These are phyloP conservation scores for Amiota communis DNA, from an alignment of 2,888 invertebrate species.

Conservation along the genomic window DNA sequence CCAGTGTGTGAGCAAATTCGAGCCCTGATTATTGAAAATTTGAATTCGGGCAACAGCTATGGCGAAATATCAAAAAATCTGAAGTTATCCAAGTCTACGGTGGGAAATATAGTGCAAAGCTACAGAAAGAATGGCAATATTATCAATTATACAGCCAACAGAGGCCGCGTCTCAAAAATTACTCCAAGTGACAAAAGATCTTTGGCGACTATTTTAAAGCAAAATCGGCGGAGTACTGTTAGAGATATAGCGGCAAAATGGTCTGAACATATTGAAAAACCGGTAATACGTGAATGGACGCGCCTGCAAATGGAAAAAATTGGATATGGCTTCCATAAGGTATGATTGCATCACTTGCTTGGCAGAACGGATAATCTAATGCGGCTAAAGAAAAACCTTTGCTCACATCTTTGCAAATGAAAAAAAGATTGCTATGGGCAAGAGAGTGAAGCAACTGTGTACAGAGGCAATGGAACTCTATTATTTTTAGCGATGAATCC, in stretches of 20 bases:
- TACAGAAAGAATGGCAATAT: not conserved
- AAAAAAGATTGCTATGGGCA: not conserved
- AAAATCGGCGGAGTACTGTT: too few species aligned
- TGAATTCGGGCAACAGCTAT: not conserved
- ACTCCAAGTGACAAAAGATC: not conserved
- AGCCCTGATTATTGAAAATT: not conserved
- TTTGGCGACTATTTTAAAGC: too few species aligned
- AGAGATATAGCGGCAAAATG: too few species aligned
- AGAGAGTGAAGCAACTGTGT: not conserved
- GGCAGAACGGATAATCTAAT: conserved; percentile 37
- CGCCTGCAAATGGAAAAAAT: not conserved
- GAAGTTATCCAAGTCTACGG: not conserved
- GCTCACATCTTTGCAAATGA: conserved; percentile 5
- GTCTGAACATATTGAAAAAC: too few species aligned
- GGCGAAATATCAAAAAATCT: not conserved
- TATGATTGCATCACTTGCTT: conserved; percentile 5
- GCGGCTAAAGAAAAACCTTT: conserved; percentile 32
- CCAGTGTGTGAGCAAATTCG: not conserved
- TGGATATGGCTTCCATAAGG: not conserved
- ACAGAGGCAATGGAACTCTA: not conserved
- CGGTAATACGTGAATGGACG: not conserved
- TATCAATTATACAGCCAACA: not conserved
- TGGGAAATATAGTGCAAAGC: not conserved
- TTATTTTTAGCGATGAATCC: too few species aligned
- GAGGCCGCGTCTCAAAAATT: not conserved